Evolutionary conservation across 2,888 invertebrate species (phyloP).

Genomic region (Chloromyia formosa): DNA sequence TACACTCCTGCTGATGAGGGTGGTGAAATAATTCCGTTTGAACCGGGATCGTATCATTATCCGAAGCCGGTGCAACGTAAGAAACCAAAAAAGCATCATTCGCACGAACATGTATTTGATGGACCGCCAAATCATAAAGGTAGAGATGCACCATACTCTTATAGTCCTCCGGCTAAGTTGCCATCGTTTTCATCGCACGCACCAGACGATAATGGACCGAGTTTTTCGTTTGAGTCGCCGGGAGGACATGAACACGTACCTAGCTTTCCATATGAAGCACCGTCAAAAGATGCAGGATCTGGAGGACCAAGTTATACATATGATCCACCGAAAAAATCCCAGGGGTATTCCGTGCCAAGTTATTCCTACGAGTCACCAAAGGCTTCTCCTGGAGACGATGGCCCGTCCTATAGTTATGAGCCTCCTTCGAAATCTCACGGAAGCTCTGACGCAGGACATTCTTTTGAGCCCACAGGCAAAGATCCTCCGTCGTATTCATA

Average conservation of each 20-base stretch:
- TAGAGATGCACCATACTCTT: conserved; percentile 45
- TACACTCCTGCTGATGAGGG: conserved; percentile 48
- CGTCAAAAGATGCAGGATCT: neutral
- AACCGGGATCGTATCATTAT: conserved; percentile 51
- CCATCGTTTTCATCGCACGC: neutral
- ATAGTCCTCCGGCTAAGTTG: conserved; percentile 5
- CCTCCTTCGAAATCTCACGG: neutral
- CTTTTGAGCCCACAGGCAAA: neutral
- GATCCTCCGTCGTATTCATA: neutral
- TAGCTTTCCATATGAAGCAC: neutral
- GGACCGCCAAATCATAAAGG: conserved; percentile 47
- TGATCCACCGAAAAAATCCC: neutral
- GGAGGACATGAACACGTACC: neutral
- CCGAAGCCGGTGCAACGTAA: conserved; percentile 35
- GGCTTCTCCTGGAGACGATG: neutral
- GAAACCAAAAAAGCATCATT: conserved; percentile 54
- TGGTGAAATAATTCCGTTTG: conserved; percentile 57
- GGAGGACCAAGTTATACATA: neutral
- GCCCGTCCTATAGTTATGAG: neutral
- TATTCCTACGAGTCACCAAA: neutral
- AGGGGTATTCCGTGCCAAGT: conserved; percentile 52
- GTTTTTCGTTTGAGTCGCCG: conserved; percentile 12
- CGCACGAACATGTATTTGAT: conserved; percentile 53
- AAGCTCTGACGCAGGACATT: neutral
- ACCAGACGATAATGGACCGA: neutral